Percentiles rank a stretch among this genome's conserved stretches.
phyloP scores from a whole-genome alignment of 2,797 vertebrate genomes.

The Chiroxiphia lanceolata region DNA sequence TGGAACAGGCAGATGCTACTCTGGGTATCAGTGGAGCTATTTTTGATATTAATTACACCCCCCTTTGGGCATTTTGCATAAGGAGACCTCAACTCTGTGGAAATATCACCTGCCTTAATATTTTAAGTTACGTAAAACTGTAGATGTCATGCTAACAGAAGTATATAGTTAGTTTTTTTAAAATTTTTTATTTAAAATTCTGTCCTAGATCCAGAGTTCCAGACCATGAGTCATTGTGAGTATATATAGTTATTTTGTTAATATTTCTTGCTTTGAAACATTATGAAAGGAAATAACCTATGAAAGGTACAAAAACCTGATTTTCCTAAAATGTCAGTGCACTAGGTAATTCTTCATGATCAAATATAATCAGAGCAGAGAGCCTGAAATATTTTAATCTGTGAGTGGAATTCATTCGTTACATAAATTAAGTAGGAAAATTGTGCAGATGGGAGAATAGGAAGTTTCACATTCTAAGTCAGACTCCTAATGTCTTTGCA shows the following conservation, averaged over 20 bases:
- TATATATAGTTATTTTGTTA: background rate
- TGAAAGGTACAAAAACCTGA: background rate
- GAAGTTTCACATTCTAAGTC: slow-evolving; percentile 22
- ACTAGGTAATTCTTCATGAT: background rate
- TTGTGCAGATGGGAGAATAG: background rate
- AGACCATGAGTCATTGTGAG: background rate
- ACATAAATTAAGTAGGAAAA: slow-evolving; percentile 35
- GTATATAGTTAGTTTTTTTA: background rate
- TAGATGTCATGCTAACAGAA: background rate
- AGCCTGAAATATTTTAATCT: slow-evolving; percentile 16
- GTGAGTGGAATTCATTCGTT: slow-evolving; percentile 22
- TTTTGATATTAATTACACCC: background rate
- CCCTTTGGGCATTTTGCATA: background rate
- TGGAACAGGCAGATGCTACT: background rate
- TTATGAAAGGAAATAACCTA: background rate
- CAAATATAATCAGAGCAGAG: slow-evolving; percentile 2
- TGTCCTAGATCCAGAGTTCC: background rate
- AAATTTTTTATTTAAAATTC: background rate
- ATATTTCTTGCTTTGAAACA: background rate
- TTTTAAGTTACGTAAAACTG: background rate
- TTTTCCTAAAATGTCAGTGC: background rate
- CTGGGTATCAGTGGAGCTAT: background rate
- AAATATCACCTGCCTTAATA: background rate
- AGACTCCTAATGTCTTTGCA: background rate
- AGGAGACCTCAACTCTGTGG: background rate